phyloP scores from a whole-genome alignment of 2,113 vertebrate genomes.

The Indri indri region DNA sequence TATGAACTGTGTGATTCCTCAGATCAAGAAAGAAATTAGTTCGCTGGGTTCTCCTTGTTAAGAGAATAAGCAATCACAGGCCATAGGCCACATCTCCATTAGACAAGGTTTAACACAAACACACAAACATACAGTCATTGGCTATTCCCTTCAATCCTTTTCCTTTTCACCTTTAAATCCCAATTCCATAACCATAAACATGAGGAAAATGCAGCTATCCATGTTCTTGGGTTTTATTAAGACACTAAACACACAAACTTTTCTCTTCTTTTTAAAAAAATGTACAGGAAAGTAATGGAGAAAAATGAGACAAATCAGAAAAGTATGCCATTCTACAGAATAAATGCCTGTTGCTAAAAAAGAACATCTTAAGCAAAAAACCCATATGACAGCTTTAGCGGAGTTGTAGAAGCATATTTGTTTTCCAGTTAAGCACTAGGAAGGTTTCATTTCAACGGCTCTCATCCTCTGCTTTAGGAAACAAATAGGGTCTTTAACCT shows the following conservation, averaged over 20 bases:
- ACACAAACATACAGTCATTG: neutral
- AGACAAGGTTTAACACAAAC: neutral
- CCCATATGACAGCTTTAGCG: neutral
- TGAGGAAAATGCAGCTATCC: constrained; percentile 20
- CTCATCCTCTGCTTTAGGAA: constrained; percentile 36
- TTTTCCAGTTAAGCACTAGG: constrained; percentile 42
- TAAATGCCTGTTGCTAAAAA: constrained; percentile 25
- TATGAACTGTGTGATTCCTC: neutral
- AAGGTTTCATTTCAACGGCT: constrained; percentile 48
- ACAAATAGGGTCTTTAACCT: constrained; percentile 38
- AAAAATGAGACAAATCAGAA: constrained; percentile 32
- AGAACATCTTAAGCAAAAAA: constrained; percentile 6
- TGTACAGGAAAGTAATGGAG: constrained; percentile 26
- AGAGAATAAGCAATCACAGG: neutral
- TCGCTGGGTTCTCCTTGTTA: constrained; percentile 28
- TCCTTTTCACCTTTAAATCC: constrained; percentile 40
- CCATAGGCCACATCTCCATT: neutral
- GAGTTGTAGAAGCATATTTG: neutral
- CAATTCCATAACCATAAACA: constrained; percentile 31
- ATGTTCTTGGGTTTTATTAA: neutral
- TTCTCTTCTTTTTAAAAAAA: constrained; percentile 38
- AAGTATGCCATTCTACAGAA: neutral
- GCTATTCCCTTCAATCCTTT: constrained; percentile 32
- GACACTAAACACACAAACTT: neutral
- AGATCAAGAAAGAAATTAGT: constrained; percentile 53